A percentile compares a stretch with the other conserved stretches of the same genome.
Evolutionary conservation across 2,113 vertebrate genomes (phyloP).

Genomic region (Actenoides lindsayi): DNA sequence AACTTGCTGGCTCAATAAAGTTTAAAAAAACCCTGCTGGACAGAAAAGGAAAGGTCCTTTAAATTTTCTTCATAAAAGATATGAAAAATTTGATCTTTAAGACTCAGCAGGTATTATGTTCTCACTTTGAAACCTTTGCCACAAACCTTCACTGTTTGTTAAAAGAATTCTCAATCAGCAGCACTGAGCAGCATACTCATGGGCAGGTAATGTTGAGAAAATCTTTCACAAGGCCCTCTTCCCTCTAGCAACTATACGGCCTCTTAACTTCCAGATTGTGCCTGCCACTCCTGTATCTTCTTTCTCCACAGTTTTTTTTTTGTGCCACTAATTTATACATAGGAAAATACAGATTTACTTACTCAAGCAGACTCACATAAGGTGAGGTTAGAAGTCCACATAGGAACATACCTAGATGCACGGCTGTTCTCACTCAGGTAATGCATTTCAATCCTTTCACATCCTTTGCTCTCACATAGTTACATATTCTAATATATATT

Average conservation of each 20-base stretch:
- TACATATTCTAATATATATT: not conserved
- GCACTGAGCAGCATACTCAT: not conserved
- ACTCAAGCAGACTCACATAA: not conserved
- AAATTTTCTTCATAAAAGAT: not conserved
- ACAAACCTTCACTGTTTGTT: not conserved
- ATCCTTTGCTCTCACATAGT: not conserved
- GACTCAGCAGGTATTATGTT: not conserved
- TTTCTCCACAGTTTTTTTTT: not conserved
- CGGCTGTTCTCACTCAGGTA: not conserved
- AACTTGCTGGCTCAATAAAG: not conserved
- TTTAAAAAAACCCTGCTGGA: not conserved
- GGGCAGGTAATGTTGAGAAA: not conserved
- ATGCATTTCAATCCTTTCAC: not conserved
- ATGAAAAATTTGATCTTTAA: not conserved
- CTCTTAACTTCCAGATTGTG: not conserved
- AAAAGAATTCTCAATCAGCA: not conserved
- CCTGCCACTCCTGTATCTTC: not conserved
- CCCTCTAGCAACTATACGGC: not conserved
- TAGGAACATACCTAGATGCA: not conserved
- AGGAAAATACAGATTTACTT: not conserved
- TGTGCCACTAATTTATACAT: not conserved
- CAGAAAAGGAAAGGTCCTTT: not conserved
- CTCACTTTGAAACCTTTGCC: not conserved
- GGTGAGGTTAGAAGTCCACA: fast-evolving
- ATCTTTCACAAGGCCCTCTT: not conserved